Conservation (phyloP, 2,113 vertebrate genomes). For the Columbina picui region DNA sequence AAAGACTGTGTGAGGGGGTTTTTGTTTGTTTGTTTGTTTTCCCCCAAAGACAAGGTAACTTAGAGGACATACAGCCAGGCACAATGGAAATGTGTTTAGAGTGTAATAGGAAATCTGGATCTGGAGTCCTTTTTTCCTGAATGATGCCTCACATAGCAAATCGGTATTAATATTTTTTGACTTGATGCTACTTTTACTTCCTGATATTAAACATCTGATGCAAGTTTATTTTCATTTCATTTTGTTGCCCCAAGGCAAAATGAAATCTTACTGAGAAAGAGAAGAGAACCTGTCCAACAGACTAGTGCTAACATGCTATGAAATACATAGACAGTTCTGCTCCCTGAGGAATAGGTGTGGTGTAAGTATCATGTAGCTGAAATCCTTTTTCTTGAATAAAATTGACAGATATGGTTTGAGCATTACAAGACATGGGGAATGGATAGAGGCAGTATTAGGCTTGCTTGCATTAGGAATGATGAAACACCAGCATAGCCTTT, state of each 20-base stretch:
- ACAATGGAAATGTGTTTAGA: neutral
- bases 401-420: constrained; percentile 19
- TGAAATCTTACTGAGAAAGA: neutral
- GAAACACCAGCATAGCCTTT: neutral
- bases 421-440: neutral
- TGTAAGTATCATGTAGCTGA: neutral
- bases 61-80: neutral
- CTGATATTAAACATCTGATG: constrained; percentile 10
- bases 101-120: neutral
- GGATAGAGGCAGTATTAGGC: neutral
- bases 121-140: neutral
- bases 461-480: neutral
- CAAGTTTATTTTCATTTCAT: constrained; percentile 32
- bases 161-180: constrained; percentile 39
- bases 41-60: neutral
- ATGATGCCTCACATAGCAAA: neutral
- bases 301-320: neutral
- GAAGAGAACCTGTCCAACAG: neutral
- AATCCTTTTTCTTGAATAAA: neutral
- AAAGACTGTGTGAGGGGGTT: neutral
- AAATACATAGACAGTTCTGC: neutral
- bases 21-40: neutral
- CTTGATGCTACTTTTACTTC: neutral
- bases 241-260: constrained; percentile 1
- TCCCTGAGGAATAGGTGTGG: constrained; percentile 25